Conservation (phyloP, 2,113 vertebrate genomes). For the Sphaerodactylus townsendi region DNA sequence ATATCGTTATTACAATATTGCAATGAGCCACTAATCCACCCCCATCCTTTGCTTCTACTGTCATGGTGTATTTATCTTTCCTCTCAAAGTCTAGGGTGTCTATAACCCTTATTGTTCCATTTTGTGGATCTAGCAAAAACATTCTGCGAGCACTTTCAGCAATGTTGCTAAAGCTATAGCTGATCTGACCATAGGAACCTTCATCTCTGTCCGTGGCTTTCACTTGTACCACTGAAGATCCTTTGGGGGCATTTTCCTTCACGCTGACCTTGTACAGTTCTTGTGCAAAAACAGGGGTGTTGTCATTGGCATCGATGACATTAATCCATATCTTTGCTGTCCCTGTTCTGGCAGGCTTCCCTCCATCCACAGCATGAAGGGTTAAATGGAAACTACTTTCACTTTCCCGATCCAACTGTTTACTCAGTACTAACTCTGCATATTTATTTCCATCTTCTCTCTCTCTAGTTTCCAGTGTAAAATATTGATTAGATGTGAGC, state of each 20-base stretch:
- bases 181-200: constrained; percentile 58
- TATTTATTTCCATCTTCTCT: constrained; percentile 53
- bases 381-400: constrained; percentile 52
- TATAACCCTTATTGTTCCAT: constrained; percentile 55
- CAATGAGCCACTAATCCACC: constrained; percentile 65
- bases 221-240: constrained; percentile 50
- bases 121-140: constrained; percentile 60
- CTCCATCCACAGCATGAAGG: constrained; percentile 63
- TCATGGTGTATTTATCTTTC: constrained; percentile 54
- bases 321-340: constrained; percentile 47
- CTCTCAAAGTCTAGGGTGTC: constrained; percentile 70
- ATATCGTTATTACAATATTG: constrained; percentile 65
- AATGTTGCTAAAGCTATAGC: constrained; percentile 62
- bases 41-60: constrained; percentile 68
- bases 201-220: constrained; percentile 66
- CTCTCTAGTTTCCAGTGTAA: constrained; percentile 60
- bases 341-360: constrained; percentile 46
- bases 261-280: constrained; percentile 55
- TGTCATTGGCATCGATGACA: constrained; percentile 71
- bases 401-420: constrained; percentile 66
- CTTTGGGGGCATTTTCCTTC: constrained; percentile 46
- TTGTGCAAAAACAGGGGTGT: constrained; percentile 65
- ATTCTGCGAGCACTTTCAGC: constrained; percentile 1
- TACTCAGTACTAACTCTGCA: constrained; percentile 65
- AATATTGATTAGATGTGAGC: constrained; percentile 62